These are phyloP conservation scores for Alaudala cheleensis DNA, from an alignment of 2,113 vertebrate genomes.

Conservation along the genomic window DNA sequence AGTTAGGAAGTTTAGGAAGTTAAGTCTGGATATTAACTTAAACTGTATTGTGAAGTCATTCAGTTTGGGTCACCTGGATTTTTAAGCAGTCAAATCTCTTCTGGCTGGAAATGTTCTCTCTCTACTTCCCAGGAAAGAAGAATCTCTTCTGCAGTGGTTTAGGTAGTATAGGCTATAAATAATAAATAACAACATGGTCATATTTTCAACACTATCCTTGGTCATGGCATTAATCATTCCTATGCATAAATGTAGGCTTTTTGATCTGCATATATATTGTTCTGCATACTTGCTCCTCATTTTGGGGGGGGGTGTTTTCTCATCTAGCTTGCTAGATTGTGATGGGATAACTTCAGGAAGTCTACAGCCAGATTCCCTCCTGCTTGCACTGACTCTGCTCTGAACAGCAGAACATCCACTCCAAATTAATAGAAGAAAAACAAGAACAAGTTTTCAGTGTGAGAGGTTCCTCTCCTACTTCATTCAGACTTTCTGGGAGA, in stretches of 20 bases:
- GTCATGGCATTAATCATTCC: background rate
- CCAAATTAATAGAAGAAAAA: conserved; percentile 5
- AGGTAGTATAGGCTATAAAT: background rate
- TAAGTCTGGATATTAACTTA: background rate
- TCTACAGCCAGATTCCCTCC: background rate
- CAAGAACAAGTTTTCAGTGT: conserved; percentile 12
- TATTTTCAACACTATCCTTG: background rate
- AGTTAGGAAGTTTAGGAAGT: background rate
- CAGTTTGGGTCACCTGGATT: background rate
- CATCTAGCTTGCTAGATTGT: background rate
- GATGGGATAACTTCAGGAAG: background rate
- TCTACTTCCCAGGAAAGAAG: background rate
- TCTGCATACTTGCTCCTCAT: background rate
- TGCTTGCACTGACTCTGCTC: background rate
- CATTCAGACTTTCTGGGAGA: background rate
- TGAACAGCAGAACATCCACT: background rate
- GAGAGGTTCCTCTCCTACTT: background rate
- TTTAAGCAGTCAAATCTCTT: background rate
- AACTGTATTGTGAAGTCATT: background rate
- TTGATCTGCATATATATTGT: background rate
- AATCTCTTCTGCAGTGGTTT: background rate
- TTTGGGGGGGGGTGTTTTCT: background rate
- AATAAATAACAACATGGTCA: background rate
- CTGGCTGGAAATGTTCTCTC: background rate
- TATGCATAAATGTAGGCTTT: background rate